phyloP scores from a whole-genome alignment of 2,113 vertebrate genomes.

The Ictalurus punctatus region DNA sequence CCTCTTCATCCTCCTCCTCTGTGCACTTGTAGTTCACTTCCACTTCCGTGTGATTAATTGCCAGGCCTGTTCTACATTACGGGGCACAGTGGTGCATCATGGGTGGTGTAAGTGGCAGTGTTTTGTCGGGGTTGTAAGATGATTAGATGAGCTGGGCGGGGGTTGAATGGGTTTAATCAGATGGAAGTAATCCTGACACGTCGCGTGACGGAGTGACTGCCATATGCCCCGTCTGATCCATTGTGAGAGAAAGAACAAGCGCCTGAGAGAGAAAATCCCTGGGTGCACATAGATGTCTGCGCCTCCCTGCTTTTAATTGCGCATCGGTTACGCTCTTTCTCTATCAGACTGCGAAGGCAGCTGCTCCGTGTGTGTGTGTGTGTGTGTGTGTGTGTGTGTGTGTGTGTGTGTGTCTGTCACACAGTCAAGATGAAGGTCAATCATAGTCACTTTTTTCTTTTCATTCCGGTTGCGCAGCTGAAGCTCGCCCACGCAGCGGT shows the following conservation, averaged over 20 bases:
- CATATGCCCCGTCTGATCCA: constrained; percentile 50
- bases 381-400: constrained; percentile 11
- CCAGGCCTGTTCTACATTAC: constrained; percentile 65
- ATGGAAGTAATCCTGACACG: constrained; percentile 72
- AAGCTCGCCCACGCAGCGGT: constrained; percentile 40
- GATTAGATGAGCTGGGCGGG: constrained; percentile 77
- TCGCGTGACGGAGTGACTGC: constrained; percentile 56
- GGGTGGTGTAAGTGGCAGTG: constrained; percentile 61
- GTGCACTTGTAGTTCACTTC: constrained; percentile 60
- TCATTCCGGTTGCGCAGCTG: constrained; percentile 26
- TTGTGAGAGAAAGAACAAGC: constrained; percentile 19
- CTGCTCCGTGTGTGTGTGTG: constrained; percentile 43
- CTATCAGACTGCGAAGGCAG: constrained; percentile 51
- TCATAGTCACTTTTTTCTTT: constrained; percentile 31
- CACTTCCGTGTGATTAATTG: constrained; percentile 50
- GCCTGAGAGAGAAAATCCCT: constrained; percentile 42
- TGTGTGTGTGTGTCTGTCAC: not conserved
- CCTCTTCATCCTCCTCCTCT: not conserved
- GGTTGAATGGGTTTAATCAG: constrained; percentile 75
- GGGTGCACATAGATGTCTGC: constrained; percentile 40
- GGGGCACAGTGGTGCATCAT: constrained; percentile 62
- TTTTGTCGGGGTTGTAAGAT: constrained; percentile 72
- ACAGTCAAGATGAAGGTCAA: constrained; percentile 54
- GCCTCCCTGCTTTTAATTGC: constrained; percentile 53
- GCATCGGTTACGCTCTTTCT: constrained; percentile 54